phyloP scores from a whole-genome alignment of 2,797 vertebrate species.

The Apogon hyalosoma region DNA sequence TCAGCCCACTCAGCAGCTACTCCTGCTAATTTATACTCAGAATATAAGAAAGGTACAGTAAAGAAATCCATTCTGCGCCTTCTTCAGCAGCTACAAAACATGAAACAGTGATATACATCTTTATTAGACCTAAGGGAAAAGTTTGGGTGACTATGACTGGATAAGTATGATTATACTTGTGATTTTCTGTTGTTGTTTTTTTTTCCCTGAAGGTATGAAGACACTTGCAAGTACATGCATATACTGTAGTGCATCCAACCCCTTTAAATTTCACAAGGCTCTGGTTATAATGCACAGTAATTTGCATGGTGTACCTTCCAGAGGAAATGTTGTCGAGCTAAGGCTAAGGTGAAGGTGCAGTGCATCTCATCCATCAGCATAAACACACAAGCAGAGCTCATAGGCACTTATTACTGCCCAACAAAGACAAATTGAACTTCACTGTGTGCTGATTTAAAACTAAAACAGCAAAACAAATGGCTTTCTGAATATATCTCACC shows the following conservation, averaged over 20 bases:
- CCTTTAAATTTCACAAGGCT: slow-evolving; percentile 5
- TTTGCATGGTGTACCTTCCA: slow-evolving; percentile 7
- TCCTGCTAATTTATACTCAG: slow-evolving; percentile 46
- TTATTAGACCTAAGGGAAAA: slow-evolving; percentile 47
- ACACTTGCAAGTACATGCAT: slow-evolving; percentile 5
- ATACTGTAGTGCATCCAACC: background rate
- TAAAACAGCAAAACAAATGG: background rate
- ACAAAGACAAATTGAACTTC: slow-evolving; percentile 11
- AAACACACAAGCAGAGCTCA: slow-evolving; percentile 24
- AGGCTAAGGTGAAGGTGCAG: slow-evolving; percentile 26
- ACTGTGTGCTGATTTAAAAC: background rate
- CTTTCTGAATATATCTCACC: background rate
- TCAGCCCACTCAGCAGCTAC: slow-evolving; percentile 21
- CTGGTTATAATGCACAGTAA: slow-evolving; percentile 21
- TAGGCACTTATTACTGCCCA: slow-evolving; percentile 2
- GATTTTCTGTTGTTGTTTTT: slow-evolving; percentile 12
- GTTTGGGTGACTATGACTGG: slow-evolving; percentile 10
- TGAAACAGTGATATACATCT: slow-evolving; percentile 42
- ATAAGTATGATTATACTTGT: slow-evolving; percentile 20
- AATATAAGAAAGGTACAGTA: slow-evolving; percentile 1
- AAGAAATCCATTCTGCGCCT: slow-evolving; percentile 26
- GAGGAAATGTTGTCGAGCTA: slow-evolving; percentile 14
- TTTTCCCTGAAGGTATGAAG: background rate
- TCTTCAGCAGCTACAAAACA: slow-evolving; percentile 29
- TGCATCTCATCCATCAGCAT: slow-evolving; percentile 46